Conservation (phyloP, 37 sponge, comb jelly and placozoan species). For the Agelas oroides region DNA sequence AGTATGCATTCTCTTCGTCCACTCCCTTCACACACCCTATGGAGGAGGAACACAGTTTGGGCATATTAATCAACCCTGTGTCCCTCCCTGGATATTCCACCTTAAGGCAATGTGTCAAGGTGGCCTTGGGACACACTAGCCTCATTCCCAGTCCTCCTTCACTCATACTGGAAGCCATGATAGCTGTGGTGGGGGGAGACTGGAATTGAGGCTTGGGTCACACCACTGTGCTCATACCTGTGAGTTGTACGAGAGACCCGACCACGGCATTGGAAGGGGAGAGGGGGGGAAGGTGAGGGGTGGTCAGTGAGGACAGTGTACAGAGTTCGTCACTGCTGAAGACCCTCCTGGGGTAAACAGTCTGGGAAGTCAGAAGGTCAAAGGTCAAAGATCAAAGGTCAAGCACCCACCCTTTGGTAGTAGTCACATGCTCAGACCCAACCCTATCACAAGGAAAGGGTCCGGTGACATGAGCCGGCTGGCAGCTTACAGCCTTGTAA, state of each 20-base stretch:
- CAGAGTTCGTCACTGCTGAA: not conserved
- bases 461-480: no score
- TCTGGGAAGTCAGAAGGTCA: not conserved
- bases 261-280: not conserved
- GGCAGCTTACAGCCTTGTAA: no score
- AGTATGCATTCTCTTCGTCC: constrained; percentile 44
- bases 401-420: not conserved
- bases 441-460: no score
- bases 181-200: no score
- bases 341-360: constrained; percentile 7
- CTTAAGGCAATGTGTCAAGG: no score
- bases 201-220: no score
- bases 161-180: no score
- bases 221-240: constrained; percentile 2
- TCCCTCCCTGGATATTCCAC: no score
- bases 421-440: not conserved
- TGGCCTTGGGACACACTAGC: no score
- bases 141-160: no score
- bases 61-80: no score
- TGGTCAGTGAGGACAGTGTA: not conserved
- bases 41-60: no score
- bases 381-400: not conserved
- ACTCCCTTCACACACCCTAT: constrained; percentile 27
- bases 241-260: not conserved
- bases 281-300: constrained; percentile 21